Evolutionary conservation across 1,140 invertebrate genomes (phyloP).

Genomic region (Trialeurodes vaporariorum): DNA sequence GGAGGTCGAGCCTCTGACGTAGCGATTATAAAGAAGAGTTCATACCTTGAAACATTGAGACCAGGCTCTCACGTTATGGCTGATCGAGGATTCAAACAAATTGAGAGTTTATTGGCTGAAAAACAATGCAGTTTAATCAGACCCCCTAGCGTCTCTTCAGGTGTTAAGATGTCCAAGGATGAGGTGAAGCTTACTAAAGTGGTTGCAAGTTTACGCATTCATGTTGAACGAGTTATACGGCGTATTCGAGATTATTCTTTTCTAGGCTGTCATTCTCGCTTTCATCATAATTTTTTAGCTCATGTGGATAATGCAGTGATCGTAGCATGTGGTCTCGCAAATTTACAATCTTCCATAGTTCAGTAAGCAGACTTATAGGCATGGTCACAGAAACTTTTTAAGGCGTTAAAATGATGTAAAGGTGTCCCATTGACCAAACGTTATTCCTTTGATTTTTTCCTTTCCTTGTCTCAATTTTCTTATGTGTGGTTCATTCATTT

Average conservation of each 20-base stretch:
- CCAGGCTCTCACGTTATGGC: slow-evolving; percentile 27
- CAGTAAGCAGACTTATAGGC: too few relatives aligned
- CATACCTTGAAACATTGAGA: slow-evolving; percentile 26
- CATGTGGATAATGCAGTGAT: slow-evolving; percentile 28
- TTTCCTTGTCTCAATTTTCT: too few relatives aligned
- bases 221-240: slow-evolving; percentile 34
- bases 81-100: slow-evolving; percentile 32
- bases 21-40: slow-evolving; percentile 30
- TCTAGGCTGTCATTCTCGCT: slow-evolving; percentile 31
- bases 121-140: slow-evolving; percentile 29
- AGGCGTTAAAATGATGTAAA: too few relatives aligned
- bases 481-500: too few relatives aligned
- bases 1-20: slow-evolving; percentile 30
- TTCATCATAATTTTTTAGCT: slow-evolving; percentile 26
- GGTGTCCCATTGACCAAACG: too few relatives aligned
- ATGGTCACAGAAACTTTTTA: too few relatives aligned
- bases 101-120: slow-evolving; percentile 17
- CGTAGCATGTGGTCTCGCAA: slow-evolving; percentile 27
- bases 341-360: slow-evolving; percentile 25
- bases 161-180: slow-evolving; percentile 23
- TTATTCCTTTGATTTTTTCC: too few relatives aligned
- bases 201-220: slow-evolving; percentile 34
- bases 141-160: slow-evolving; percentile 31
- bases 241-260: slow-evolving; percentile 32
- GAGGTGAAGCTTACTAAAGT: slow-evolving; percentile 31